Evolutionary conservation across 2,797 vertebrate genomes (phyloP).

Genomic region (Parambassis ranga): DNA sequence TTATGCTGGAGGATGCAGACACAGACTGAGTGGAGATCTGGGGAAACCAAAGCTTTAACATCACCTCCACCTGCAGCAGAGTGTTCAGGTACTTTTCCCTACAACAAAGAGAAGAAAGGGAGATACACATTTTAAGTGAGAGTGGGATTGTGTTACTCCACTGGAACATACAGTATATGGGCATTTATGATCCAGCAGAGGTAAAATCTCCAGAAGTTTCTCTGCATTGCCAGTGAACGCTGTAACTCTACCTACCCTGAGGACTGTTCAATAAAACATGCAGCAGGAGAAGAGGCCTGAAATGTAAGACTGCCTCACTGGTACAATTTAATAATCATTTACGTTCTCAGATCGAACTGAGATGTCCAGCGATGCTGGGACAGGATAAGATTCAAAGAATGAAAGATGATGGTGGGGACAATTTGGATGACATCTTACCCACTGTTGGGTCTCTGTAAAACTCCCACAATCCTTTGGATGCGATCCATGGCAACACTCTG

Average conservation of each 20-base stretch:
- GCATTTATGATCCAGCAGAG: not conserved
- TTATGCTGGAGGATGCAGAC: slow-evolving; percentile 20
- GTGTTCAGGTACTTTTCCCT: slow-evolving; percentile 91
- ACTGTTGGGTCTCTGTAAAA: slow-evolving; percentile 89
- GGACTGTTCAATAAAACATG: slow-evolving; percentile 53
- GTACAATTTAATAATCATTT: not conserved
- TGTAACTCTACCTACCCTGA: slow-evolving; percentile 36
- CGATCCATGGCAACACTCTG: slow-evolving; percentile 96
- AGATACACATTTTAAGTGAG: not conserved
- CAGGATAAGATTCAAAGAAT: not conserved
- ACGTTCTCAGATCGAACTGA: not conserved
- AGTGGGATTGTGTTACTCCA: not conserved
- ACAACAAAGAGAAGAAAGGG: not conserved
- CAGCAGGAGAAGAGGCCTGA: slow-evolving; percentile 9
- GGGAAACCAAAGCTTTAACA: slow-evolving; percentile 94
- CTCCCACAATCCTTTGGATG: slow-evolving; percentile 92
- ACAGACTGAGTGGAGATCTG: slow-evolving; percentile 72
- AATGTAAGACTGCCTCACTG: slow-evolving; percentile 9
- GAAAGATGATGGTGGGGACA: not conserved
- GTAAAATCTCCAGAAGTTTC: not conserved
- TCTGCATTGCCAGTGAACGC: not conserved
- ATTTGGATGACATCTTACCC: slow-evolving; percentile 80
- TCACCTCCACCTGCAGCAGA: slow-evolving; percentile 91
- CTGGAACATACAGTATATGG: slow-evolving; percentile 9
- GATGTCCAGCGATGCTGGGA: not conserved